Evolutionary conservation across 2,113 vertebrate species (phyloP).

Genomic region (Circaetus cinerascens): DNA sequence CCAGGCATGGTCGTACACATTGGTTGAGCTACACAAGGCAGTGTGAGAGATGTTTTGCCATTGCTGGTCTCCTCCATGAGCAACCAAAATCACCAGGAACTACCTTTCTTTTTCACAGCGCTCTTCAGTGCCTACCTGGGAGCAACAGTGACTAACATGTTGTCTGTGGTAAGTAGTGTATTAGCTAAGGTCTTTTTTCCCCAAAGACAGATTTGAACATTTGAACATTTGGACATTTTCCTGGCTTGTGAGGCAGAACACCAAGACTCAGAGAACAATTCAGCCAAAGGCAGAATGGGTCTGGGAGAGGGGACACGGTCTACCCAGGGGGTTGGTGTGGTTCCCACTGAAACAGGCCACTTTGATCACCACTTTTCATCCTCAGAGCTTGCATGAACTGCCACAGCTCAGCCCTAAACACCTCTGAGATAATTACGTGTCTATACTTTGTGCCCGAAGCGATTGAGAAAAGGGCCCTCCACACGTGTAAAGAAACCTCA

Average conservation of each 20-base stretch:
- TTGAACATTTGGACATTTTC: neutral
- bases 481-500: neutral
- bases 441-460: neutral
- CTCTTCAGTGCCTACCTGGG: slow-evolving; percentile 89
- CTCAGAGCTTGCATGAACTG: accelerated
- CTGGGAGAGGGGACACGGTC: neutral
- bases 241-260: neutral
- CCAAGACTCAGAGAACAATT: neutral
- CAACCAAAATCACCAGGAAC: neutral
- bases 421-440: neutral
- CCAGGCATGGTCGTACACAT: neutral
- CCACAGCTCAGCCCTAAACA: neutral
- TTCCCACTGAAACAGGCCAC: neutral
- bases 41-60: neutral
- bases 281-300: neutral
- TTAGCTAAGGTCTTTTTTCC: neutral
- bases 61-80: neutral
- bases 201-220: neutral
- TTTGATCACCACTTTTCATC: neutral
- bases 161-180: slow-evolving; percentile 81
- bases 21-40: neutral
- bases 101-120: slow-evolving; percentile 49
- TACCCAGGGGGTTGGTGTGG: neutral
- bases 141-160: slow-evolving; percentile 81
- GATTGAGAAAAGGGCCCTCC: neutral